Base-by-base conservation (phyloP, 2,113 vertebrate species). In the Xenopus laevis region DNA sequence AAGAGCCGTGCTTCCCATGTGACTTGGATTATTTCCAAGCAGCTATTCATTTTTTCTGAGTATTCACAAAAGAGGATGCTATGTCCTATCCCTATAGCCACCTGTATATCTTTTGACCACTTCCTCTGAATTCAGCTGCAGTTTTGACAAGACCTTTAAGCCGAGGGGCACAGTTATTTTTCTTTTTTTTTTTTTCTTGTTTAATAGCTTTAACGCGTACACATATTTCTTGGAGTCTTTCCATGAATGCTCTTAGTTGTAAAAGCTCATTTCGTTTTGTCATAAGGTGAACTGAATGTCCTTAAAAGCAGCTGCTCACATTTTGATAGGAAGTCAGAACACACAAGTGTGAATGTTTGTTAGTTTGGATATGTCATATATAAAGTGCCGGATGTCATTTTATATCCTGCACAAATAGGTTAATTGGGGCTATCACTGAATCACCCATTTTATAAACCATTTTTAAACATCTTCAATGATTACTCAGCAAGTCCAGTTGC, bases 231-330 rank as follows among this genome's bases (percentile, higher is more conserved):
- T 86, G 84, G 84, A 85, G 65, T 15, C 61, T 65, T 81, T 88
- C 87, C 83, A 86, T 78, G 71, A 82, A 85, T 79, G 79, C 84
- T 83, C 72, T 87, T 87, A 84, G 81, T 73, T 81, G 63, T 78
- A 62, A 72, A 72, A 79, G 79, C 78, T 80, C 79, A 20, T 68
- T 81, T 63, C 71, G 78, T 53, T 79, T 81, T 81, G 59, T 84
- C 77, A 80, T 79, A 80, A 69, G 66, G 71, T 57, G 60, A 70
- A 63, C 70, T 68, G 63, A 75, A 60, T 81, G 79, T 71, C 61
- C 75, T 79, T 33, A 68, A 71, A 64, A 77, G 62, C 74, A 77
- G 52, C 67, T 77, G 66, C 55, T 20, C 20, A 40, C n/a, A 62
- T 76, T 63, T 44, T 44, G 65, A 20, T 47, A 30, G 46, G 44